Percentiles rank a stretch among this genome's conserved stretches.
phyloP scores from a whole-genome alignment of 2,113 vertebrate genomes.

The Stegastes partitus region DNA sequence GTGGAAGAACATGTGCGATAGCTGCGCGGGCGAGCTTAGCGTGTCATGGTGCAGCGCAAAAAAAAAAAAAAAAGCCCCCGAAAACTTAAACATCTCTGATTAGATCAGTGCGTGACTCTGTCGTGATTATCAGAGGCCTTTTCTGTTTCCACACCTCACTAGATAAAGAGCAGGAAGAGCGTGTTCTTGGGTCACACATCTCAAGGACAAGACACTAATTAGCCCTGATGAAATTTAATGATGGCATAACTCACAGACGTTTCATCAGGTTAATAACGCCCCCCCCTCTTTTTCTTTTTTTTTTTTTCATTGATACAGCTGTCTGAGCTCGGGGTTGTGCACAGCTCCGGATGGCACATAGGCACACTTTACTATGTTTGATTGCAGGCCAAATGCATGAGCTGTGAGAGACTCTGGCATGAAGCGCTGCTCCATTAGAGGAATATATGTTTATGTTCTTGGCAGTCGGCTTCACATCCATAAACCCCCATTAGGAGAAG shows the following conservation, averaged over 20 bases:
- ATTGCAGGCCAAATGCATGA: constrained; percentile 23
- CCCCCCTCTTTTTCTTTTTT: background rate
- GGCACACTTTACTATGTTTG: constrained; percentile 28
- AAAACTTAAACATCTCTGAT: background rate
- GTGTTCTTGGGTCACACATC: constrained; percentile 36
- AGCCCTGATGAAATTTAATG: constrained; percentile 56
- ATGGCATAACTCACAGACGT: constrained; percentile 54
- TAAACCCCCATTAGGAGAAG: constrained; percentile 32
- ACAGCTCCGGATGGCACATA: constrained; percentile 7
- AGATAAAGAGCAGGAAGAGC: constrained; percentile 1
- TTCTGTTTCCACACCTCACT: constrained; percentile 4
- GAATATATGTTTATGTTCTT: constrained; percentile 45
- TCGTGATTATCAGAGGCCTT: background rate
- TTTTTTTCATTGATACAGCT: constrained; percentile 39
- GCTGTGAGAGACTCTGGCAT: constrained; percentile 15
- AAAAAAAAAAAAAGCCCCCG: background rate
- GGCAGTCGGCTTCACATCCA: constrained; percentile 30
- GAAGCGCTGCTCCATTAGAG: constrained; percentile 26
- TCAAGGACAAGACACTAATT: constrained; percentile 67
- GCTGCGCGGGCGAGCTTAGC: too few species aligned
- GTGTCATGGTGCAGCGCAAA: too few species aligned
- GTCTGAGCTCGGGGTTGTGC: constrained; percentile 13
- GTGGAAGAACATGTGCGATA: background rate
- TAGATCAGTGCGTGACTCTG: background rate
- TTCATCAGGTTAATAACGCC: constrained; percentile 64